Conservation (phyloP, 2,113 vertebrate genomes). For the Semnornis frantzii region DNA sequence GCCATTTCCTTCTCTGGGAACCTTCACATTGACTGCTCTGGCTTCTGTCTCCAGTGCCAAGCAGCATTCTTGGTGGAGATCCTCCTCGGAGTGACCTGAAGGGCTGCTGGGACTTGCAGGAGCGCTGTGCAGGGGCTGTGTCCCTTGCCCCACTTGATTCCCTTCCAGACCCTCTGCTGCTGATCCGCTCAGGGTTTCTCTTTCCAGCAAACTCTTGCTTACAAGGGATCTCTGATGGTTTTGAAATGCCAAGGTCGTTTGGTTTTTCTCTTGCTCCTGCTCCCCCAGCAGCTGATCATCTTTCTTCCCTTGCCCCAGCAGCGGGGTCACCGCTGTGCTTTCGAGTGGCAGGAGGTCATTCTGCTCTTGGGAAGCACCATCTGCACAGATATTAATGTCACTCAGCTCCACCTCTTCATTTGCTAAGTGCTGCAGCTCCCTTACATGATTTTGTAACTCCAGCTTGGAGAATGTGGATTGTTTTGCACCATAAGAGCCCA, state of each 20-base stretch:
- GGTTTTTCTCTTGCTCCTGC: constrained; percentile 45
- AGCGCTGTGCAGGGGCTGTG: not conserved
- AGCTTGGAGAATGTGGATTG: not conserved
- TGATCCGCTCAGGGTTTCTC: not conserved
- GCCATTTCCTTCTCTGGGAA: not conserved
- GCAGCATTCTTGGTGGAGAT: not conserved
- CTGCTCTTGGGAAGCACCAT: constrained; percentile 20
- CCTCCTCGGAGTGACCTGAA: not conserved
- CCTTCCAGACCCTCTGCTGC: not conserved
- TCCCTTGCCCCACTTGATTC: not conserved
- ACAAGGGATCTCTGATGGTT: constrained; percentile 27
- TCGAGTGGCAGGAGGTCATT: constrained; percentile 18
- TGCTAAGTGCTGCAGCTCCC: not conserved
- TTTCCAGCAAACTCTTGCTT: not conserved
- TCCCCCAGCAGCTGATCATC: constrained; percentile 2
- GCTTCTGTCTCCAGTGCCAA: not conserved
- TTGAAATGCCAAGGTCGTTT: constrained; percentile 65
- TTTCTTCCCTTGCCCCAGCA: constrained; percentile 17
- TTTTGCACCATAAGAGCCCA: not conserved
- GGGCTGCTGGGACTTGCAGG: not conserved
- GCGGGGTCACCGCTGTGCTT: constrained; percentile 1
- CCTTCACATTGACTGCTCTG: not conserved
- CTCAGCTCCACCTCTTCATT: not conserved
- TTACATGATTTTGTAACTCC: not conserved
- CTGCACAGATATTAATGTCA: constrained; percentile 32